A percentile compares a stretch with the other conserved stretches of the same genome.
Conservation (phyloP, 92 coral and sea anemone species). For the Ricordea florida region DNA sequence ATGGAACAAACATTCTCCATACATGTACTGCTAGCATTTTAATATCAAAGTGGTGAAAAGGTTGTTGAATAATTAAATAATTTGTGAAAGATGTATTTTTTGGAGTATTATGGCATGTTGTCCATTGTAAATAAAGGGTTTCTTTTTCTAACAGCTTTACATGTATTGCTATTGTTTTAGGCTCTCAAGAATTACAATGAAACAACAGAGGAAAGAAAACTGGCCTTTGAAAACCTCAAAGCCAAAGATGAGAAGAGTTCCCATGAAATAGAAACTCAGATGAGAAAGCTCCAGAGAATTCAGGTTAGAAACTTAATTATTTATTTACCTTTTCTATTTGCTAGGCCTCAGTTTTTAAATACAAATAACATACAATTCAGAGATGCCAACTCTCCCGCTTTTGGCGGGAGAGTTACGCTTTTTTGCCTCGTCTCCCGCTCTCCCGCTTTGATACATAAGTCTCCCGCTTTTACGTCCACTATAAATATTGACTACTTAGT, state of each 20-base stretch:
- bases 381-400: too few species aligned
- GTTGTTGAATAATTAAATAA: too few species aligned
- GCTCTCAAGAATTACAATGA: conserved; percentile 98
- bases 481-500: too few species aligned
- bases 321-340: neutral
- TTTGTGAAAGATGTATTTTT: too few species aligned
- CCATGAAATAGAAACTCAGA: conserved; percentile 97
- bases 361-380: neutral
- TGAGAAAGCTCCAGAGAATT: conserved; percentile 98
- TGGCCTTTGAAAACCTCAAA: conserved; percentile 96
- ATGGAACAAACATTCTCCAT: too few species aligned
- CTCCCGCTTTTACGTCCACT: too few species aligned
- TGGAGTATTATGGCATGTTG: too few species aligned
- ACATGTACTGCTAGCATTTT: too few species aligned
- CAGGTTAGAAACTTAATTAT: conserved; percentile 56
- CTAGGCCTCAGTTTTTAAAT: neutral
- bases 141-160: neutral
- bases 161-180: conserved; percentile 11
- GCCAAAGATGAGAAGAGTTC: conserved; percentile 99
- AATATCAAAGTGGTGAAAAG: too few species aligned
- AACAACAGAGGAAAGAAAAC: conserved; percentile 97
- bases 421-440: too few species aligned
- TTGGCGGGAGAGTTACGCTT: too few species aligned
- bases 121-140: neutral
- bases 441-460: too few species aligned